Conservation (phyloP, 2,113 vertebrate genomes). For the Atlantisia rogersi region DNA sequence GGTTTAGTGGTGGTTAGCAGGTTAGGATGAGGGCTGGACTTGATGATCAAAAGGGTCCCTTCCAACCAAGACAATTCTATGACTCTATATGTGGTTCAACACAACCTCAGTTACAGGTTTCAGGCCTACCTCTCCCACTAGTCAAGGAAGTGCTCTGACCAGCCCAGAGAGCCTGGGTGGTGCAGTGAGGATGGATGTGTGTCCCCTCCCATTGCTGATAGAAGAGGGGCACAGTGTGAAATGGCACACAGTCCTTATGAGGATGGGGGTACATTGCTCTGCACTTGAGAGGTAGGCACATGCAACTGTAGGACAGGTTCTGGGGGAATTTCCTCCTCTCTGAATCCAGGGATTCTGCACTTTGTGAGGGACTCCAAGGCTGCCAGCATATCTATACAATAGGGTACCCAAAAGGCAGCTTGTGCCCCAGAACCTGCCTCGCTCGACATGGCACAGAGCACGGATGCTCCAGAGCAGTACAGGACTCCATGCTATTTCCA, state of each 20-base stretch:
- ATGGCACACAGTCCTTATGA: rapidly evolving
- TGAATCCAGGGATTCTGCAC: neutral
- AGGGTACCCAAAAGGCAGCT: neutral
- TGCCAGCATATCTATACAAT: neutral
- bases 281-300: neutral
- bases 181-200: neutral
- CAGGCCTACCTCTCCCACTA: neutral
- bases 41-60: no score
- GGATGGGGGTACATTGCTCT: neutral
- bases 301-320: rapidly evolving
- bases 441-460: rapidly evolving
- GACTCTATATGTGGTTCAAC: neutral
- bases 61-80: no score
- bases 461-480: neutral
- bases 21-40: no score
- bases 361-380: neutral
- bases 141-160: neutral
- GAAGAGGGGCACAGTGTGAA: neutral
- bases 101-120: neutral
- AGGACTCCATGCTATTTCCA: neutral
- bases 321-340: neutral
- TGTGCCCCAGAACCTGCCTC: neutral
- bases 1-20: no score
- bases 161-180: neutral
- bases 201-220: no score